phyloP scores from a whole-genome alignment of 2,888 invertebrate genomes.

The Melieria crassipennis region DNA sequence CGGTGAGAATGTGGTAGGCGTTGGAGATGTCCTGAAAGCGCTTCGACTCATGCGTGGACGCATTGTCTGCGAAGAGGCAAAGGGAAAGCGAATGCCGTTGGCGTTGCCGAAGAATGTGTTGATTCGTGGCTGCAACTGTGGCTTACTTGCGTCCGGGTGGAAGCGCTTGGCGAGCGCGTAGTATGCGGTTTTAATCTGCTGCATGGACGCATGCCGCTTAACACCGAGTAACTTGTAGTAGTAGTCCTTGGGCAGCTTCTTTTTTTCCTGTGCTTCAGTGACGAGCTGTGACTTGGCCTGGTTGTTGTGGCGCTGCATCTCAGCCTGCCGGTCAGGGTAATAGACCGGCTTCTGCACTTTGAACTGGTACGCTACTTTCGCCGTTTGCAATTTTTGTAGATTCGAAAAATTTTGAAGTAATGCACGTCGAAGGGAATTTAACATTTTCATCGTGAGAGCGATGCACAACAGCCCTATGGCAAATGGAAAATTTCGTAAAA shows the following conservation, averaged over 20 bases:
- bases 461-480: constrained; percentile 3
- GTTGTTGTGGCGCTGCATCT: constrained; percentile 48
- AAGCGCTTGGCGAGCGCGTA: constrained; percentile 61
- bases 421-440: constrained; percentile 45
- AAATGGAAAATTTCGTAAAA: constrained; percentile 29
- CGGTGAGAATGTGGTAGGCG: constrained; percentile 90
- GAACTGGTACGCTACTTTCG: constrained; percentile 51
- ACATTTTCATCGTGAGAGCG: constrained; percentile 36
- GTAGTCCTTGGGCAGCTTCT: constrained; percentile 54
- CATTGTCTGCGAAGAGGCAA: constrained; percentile 32
- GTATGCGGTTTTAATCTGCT: constrained; percentile 61
- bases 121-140: background rate
- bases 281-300: constrained; percentile 42
- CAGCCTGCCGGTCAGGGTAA: constrained; percentile 56
- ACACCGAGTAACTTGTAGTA: constrained; percentile 61
- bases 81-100: background rate
- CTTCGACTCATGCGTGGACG: constrained; percentile 49
- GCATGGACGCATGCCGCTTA: constrained; percentile 48
- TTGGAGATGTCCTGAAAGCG: constrained; percentile 90
- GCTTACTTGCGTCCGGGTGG: constrained; percentile 59
- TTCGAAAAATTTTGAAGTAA: constrained; percentile 44
- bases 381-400: constrained; percentile 36
- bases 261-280: constrained; percentile 39
- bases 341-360: constrained; percentile 49
- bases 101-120: background rate